Evolutionary conservation across 2,888 invertebrate species (phyloP), one percentile per base, ranked within the genome.

Genomic region (Tanaodytes sp.): DNA sequence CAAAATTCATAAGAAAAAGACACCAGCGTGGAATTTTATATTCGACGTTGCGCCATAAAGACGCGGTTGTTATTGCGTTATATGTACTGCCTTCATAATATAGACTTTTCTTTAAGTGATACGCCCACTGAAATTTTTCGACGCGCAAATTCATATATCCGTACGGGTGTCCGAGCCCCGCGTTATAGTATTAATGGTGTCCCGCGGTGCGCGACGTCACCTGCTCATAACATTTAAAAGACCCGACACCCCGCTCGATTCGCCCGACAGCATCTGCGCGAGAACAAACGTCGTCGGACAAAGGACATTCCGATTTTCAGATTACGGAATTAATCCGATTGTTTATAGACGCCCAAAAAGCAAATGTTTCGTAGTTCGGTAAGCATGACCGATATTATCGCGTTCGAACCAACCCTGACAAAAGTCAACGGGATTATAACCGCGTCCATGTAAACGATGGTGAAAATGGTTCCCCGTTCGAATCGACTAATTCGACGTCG

Each of bases 91-190:
- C 52, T 62, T 37, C 52, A 66, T 71, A 65, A 71, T 71, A 62
- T 48, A 65, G 65, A 66, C 68, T 71, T 71, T 71, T 62, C 70
- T 65, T 51, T 55, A 46, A 40, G 58, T 42, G 20, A 58, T n/a
- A 71, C 70, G 65, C 71, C 71, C 65, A 71, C 71, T 49, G 61
- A 15, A 66, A 62, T 23, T 62, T 62, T 62, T 71, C 71, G 62
- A 33, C 57, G 62, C 66, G 71, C 65, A 62, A 71, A 71, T 65
- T 52, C 58, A 39, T 61, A n/a, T n/a, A n/a, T 52, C 45, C 5
- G 57, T 20, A 37, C 61, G 39, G 45, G 49, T 36, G 42, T 42
- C 39, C 49, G 16, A 57, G 45, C 30, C 49, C 42, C 54, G 61
- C 55, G 66, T 67, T 62, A 67, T 51, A 45, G 42, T 51, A 62